Evolutionary conservation across 2,113 vertebrate genomes (phyloP).

Genomic region (Peromyscus maniculatus): DNA sequence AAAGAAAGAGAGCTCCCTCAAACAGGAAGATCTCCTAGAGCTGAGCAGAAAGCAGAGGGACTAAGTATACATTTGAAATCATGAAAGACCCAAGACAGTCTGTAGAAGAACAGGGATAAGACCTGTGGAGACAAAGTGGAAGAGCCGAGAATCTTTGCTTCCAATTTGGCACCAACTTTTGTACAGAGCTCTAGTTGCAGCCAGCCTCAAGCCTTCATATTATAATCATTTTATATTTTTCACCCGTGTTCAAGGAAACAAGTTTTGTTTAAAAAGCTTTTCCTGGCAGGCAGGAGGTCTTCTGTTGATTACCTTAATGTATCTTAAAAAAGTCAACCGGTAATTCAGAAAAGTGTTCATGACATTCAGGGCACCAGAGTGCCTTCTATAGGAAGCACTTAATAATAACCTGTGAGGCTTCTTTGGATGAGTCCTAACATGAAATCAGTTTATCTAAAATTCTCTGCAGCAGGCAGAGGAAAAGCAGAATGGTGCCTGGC

Average conservation of each 20-base stretch:
- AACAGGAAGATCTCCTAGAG: background rate
- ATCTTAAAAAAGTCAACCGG: background rate
- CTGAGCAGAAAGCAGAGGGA: background rate
- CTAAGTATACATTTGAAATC: background rate
- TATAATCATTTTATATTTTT: background rate
- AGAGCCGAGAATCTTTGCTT: background rate
- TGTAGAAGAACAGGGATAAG: background rate
- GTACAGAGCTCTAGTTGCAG: background rate
- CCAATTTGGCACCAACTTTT: background rate
- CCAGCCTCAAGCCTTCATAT: background rate
- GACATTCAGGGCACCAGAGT: background rate
- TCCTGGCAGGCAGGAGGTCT: background rate
- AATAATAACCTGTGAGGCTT: background rate
- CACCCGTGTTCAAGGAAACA: background rate
- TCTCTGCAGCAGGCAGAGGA: background rate
- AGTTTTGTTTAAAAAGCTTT: constrained; percentile 43
- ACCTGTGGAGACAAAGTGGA: background rate
- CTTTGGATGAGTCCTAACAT: background rate
- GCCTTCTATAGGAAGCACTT: background rate
- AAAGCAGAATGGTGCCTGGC: background rate
- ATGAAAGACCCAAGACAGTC: background rate
- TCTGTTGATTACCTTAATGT: background rate
- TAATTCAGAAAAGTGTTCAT: constrained; percentile 17
- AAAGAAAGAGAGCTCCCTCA: background rate
- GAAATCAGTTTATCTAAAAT: background rate